Evolutionary conservation across 2,888 invertebrate species (phyloP).

Genomic region (Chironomus tentans): DNA sequence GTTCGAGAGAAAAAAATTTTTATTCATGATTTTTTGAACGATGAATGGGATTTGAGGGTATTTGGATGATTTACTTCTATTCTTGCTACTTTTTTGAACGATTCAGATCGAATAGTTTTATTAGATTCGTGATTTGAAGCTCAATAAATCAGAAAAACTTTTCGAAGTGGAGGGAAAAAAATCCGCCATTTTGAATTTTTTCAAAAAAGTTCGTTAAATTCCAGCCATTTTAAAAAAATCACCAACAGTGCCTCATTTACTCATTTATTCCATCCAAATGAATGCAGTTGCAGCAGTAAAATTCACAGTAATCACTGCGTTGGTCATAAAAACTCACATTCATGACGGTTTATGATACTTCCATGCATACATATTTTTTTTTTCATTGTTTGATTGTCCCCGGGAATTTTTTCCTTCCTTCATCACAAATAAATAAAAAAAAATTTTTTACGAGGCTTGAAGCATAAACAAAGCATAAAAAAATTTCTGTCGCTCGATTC

Average conservation of each 20-base stretch:
- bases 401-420: neutral
- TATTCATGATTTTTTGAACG: too few species aligned
- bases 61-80: too few species aligned
- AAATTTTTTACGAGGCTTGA: constrained; percentile 2
- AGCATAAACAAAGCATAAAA: constrained; percentile 21
- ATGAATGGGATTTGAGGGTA: too few species aligned
- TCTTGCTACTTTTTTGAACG: too few species aligned
- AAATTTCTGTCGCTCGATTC: neutral
- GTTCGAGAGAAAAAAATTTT: too few species aligned
- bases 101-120: too few species aligned
- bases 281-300: constrained; percentile 15
- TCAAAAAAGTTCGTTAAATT: neutral
- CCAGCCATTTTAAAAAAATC: neutral
- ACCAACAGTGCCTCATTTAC: neutral
- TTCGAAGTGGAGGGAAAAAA: too few species aligned
- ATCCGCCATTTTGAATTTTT: too few species aligned
- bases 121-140: too few species aligned
- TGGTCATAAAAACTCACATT: constrained; percentile 20
- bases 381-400: constrained; percentile 21
- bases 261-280: neutral
- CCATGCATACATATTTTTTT: constrained; percentile 1
- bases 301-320: constrained; percentile 10
- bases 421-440: neutral
- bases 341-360: constrained; percentile 19
- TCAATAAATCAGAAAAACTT: too few species aligned